A percentile compares a stretch with the other conserved stretches of the same genome.
These are phyloP conservation scores for Ctenosaura bakeri DNA, from an alignment of 2,797 vertebrate species.

Conservation along the genomic window DNA sequence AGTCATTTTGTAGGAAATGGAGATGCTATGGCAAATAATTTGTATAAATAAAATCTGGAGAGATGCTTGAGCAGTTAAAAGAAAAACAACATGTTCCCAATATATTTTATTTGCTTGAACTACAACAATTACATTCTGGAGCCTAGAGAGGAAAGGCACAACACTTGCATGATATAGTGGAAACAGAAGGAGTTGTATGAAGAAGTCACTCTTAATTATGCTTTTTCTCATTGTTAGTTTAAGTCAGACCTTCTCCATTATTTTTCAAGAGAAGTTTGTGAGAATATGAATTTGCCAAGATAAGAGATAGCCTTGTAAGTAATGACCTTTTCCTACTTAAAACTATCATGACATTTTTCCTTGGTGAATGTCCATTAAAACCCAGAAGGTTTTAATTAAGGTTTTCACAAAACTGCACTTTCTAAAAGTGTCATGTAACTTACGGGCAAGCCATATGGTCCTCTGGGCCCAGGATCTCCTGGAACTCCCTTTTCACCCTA, in stretches of 20 bases:
- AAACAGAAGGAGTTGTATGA: conserved; percentile 17
- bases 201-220: neutral
- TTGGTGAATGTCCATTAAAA: conserved; percentile 58
- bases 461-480: conserved; percentile 94
- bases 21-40: neutral
- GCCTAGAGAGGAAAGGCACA: neutral
- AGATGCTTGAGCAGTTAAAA: neutral
- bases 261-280: neutral
- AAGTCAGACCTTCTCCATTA: conserved; percentile 11
- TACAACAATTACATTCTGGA: neutral
- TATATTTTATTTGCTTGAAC: conserved; percentile 2
- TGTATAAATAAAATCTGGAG: conserved; percentile 5
- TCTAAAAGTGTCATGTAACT: conserved; percentile 75
- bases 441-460: conserved; percentile 97
- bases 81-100: conserved; percentile 12
- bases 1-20: neutral
- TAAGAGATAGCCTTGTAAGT: conserved; percentile 4
- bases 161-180: neutral
- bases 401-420: conserved; percentile 48
- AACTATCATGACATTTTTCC: conserved; percentile 24
- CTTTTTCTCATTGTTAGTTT: conserved; percentile 30
- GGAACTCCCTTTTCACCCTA: conserved; percentile 92
- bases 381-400: conserved; percentile 52
- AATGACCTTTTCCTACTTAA: conserved; percentile 54
- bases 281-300: conserved; percentile 1